Evolutionary conservation across 2,888 invertebrate genomes (phyloP), one percentile per base, ranked within the genome.

Genomic region (Gastrophysa polygoni): DNA sequence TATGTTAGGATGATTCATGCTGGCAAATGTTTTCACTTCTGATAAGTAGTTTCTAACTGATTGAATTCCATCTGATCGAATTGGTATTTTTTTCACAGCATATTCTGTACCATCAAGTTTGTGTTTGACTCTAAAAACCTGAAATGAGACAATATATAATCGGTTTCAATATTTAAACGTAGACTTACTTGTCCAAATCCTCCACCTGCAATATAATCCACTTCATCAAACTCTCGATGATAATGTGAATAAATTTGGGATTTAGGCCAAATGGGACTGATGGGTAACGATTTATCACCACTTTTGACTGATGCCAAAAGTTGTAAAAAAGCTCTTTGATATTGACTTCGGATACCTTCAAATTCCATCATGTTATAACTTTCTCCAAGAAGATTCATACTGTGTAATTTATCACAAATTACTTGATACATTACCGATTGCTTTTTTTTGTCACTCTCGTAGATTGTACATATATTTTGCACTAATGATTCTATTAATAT

Each of bases 11-110:
- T 93, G 93, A 75, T 91, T 89, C 21, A 93, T 81, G 73, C 87
- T 88, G 0, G 93, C 92, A 68, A 93, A 86, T 1, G 91, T 91
- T 81, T 91, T 91, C 0, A 92, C 93, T 84, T 93, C 93, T 2
- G 88, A 83, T 44, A 92, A 81, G 81, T 89, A 89, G 47, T 83
- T 84, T 80, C 88, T 84, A 16, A 91, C 86, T 0, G 86, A 85
- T 61, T 88, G 83, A 0, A 90, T 85, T 69, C 87, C 86, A 7
- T 85, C 85, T 0, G 89, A 87, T 68, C 86, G 85, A 29, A 89
- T 89, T 64, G 82, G 83, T 38, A 90, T 90, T 77, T 92, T 92
- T 78, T 93, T 93, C 0, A 93, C 85, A 0, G 93, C 93, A 82
- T 93, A 93, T 72, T 90, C 87, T 1, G 87, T 87, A 5, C 89